These are phyloP conservation scores for Ammodytes marinus DNA, from an alignment of 2,113 vertebrate genomes.

Conservation along the genomic window DNA sequence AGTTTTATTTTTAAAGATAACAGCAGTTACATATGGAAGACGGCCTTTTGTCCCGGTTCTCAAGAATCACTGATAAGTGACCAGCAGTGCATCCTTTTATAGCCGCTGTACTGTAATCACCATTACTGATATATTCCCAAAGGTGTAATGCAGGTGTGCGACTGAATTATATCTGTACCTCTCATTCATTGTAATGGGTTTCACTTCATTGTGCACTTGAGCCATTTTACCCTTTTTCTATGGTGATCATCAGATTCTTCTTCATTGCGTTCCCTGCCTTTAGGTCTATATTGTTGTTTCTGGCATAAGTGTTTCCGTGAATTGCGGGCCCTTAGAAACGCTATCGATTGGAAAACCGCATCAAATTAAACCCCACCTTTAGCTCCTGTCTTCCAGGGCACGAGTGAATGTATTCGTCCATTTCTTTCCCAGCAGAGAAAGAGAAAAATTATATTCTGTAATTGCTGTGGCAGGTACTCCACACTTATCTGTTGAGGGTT, in stretches of 20 bases:
- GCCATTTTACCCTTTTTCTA: not conserved
- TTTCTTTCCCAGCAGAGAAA: conserved; percentile 35
- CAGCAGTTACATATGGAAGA: too few relatives aligned
- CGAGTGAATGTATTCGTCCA: conserved; percentile 36
- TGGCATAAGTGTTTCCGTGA: conserved; percentile 26
- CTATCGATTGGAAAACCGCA: conserved; percentile 42
- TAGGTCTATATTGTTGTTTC: conserved; percentile 37
- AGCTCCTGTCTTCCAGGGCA: conserved; percentile 12
- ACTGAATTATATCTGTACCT: not conserved
- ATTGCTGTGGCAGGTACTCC: conserved; percentile 38
- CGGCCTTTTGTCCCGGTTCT: too few relatives aligned
- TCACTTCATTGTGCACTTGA: not conserved
- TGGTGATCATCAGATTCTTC: not conserved
- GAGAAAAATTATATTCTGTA: conserved; percentile 38
- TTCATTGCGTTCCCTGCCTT: not conserved
- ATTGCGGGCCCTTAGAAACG: conserved; percentile 20
- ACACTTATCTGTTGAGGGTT: conserved; percentile 50
- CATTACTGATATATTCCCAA: conserved; percentile 1
- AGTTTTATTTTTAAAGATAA: too few relatives aligned
- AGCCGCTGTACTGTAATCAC: not conserved
- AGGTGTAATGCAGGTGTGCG: conserved; percentile 11
- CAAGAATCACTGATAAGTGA: too few relatives aligned
- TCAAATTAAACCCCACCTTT: conserved; percentile 40
- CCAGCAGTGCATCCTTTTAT: too few relatives aligned
- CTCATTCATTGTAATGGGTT: not conserved